phyloP scores from a whole-genome alignment of 2,113 vertebrate species.

The Glaucidium brasilianum region DNA sequence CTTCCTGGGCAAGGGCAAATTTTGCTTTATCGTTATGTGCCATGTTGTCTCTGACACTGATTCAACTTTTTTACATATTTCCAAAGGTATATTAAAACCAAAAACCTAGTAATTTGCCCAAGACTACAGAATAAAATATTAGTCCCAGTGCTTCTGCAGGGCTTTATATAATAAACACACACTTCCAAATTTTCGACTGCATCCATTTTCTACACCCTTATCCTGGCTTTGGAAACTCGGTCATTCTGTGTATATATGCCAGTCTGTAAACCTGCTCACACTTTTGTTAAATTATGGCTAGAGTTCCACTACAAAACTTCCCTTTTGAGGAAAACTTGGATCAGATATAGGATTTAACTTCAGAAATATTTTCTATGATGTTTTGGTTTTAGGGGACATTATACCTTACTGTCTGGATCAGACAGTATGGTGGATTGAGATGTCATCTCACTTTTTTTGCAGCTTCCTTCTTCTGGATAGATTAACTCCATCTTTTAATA shows the following conservation, averaged over 20 bases:
- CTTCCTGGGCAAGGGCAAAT: not conserved
- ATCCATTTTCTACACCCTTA: not conserved
- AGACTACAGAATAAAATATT: not conserved
- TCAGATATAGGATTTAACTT: not conserved
- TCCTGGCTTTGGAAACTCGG: not conserved
- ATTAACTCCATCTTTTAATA: not conserved
- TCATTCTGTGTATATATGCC: not conserved
- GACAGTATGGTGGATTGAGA: accelerated
- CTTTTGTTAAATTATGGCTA: not conserved
- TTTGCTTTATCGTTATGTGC: not conserved
- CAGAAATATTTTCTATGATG: not conserved
- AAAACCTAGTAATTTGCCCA: not conserved
- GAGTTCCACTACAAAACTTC: not conserved
- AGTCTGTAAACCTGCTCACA: not conserved
- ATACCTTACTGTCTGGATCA: not conserved
- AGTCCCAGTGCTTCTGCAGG: not conserved
- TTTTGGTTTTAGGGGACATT: not conserved
- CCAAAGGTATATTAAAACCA: not conserved
- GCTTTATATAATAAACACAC: not conserved
- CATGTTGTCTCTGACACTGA: not conserved
- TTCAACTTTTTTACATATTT: not conserved
- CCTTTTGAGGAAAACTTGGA: not conserved
- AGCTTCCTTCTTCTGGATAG: not conserved
- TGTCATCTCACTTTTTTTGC: not conserved
- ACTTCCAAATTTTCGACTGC: not conserved